Base-by-base conservation (phyloP, 1,140 invertebrate genomes). In the Drosophila paulistorum region DNA sequence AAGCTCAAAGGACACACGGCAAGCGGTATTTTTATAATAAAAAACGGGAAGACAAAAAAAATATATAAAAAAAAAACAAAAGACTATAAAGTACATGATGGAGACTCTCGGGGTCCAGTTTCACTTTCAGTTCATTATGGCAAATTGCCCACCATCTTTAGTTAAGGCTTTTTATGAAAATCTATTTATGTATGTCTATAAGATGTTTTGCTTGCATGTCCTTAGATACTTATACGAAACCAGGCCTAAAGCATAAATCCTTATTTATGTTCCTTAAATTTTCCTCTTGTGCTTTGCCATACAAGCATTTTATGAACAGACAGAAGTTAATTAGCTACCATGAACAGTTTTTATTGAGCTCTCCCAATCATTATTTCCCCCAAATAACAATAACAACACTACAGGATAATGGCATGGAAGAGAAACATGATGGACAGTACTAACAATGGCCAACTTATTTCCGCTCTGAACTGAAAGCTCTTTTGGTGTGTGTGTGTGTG, bases 221-320 rank as follows among this genome's bases (percentile, higher is more conserved):
- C 65, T 57, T 33, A 20, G 39, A 51, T 68, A 58, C 71, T 68
- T 68, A 62, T 9, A 35, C 1, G 4, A 42, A 2, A 13, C 17
- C 48, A 51, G 45, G 45, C 17, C 10, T n/a, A 1, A 30, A 0
- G 37, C 17, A 68, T 68, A 75, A 75, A 75, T 75, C 72, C 72
- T 26, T 39, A 68, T 75, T 68, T 58, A 75, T 68, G 39, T 13
- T 45, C 58, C 73, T 75, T 62, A 62, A 61, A 75, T 55, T 70
- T 75, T 13, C n/a, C 14, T 45, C 10, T 51, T 7, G 4, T 20
- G 20, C 7, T 51, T 51, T 51, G 17, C 9, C 55, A 14, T 55
- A 57, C 30, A 67, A 41, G 13, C 39, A 7, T 48, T 33, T 13
- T 55, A 55, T 58, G 45, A 10, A 39, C 13, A 20, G 20, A 35